A percentile compares a stretch with the other conserved stretches of the same genome.
Conservation (phyloP, 2,888 invertebrate genomes). For the Tyria jacobaeae region DNA sequence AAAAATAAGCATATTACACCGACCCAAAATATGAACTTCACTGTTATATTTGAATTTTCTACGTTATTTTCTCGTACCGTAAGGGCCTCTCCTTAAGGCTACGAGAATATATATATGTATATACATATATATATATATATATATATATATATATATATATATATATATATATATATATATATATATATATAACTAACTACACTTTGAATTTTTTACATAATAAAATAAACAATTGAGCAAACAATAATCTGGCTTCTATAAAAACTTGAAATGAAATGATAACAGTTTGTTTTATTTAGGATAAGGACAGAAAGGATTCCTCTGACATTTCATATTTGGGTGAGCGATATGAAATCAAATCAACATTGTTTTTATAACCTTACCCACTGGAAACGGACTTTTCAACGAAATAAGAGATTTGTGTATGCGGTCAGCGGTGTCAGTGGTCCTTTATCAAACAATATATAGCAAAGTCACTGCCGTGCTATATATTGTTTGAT, state of each 20-base stretch:
- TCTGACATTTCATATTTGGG: background rate
- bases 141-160: no score
- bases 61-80: slow-evolving; percentile 27
- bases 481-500: no score
- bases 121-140: no score
- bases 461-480: no score
- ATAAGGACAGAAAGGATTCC: background rate
- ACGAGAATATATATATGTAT: no score
- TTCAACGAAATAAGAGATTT: background rate
- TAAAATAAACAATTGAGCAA: slow-evolving; percentile 5
- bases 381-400: background rate
- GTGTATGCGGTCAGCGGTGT: no score
- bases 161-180: no score
- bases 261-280: slow-evolving; percentile 8
- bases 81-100: no score
- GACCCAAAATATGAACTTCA: slow-evolving; percentile 24
- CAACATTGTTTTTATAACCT: slow-evolving; percentile 4
- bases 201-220: background rate
- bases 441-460: no score
- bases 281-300: slow-evolving; percentile 2
- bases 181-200: no score
- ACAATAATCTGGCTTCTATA: no score
- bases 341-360: slow-evolving; percentile 8
- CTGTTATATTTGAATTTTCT: slow-evolving; percentile 35
- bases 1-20: no score